Conservation (phyloP, 2,113 vertebrate species). For the Ascaphus truei region DNA sequence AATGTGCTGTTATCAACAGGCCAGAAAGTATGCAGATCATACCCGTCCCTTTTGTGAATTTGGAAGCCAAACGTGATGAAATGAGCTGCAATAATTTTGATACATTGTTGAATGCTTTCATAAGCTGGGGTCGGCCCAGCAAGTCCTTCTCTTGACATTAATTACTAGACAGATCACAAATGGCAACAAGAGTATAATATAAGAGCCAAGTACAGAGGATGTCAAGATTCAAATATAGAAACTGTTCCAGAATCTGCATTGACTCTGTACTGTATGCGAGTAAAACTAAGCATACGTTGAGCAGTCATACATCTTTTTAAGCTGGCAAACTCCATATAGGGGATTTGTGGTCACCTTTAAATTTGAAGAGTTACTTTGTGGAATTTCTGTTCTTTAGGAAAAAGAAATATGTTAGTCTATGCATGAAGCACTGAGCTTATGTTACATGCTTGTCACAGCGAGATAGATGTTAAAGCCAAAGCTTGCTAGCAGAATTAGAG, state of each 20-base stretch:
- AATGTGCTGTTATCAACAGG: too few relatives aligned
- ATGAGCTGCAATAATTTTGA: not conserved
- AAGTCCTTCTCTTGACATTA: not conserved
- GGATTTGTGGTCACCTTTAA: not conserved
- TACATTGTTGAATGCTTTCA: not conserved
- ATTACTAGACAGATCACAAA: not conserved
- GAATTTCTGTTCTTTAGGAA: constrained; percentile 16
- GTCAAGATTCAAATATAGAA: not conserved
- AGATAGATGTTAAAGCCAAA: too few relatives aligned
- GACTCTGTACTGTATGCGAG: constrained; percentile 18
- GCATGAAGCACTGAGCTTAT: not conserved
- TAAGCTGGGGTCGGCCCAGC: not conserved
- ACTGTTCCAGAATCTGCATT: constrained; percentile 17
- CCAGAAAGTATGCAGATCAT: too few relatives aligned
- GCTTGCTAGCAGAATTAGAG: too few relatives aligned
- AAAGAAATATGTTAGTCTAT: not conserved
- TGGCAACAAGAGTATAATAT: not conserved
- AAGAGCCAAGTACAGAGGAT: constrained; percentile 31
- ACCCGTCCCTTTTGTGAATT: not conserved
- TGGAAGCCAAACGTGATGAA: not conserved
- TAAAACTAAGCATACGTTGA: constrained; percentile 15
- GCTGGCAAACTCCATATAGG: not conserved
- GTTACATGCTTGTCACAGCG: too few relatives aligned
- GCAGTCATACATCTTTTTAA: constrained; percentile 1
- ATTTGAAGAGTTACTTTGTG: constrained; percentile 23